Conservation (phyloP, 2,888 invertebrate species). For the Adela reaumurella region DNA sequence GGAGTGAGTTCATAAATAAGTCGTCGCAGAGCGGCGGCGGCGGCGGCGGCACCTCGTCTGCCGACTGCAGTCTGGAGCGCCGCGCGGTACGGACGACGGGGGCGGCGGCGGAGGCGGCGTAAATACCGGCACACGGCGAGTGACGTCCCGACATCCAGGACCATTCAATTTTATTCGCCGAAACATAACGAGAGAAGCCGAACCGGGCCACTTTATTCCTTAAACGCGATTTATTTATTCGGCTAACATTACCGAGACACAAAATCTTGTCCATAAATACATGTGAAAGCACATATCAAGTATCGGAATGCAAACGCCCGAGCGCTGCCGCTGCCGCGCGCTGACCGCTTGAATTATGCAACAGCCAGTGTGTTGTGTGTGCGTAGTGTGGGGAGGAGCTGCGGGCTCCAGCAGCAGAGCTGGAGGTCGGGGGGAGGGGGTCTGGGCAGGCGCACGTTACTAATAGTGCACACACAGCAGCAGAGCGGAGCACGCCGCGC, state of each 20-base stretch:
- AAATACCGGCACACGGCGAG: constrained; percentile 18
- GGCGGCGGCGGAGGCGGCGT: not conserved
- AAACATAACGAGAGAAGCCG: constrained; percentile 48
- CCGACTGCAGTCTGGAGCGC: no score
- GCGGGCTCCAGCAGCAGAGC: no score
- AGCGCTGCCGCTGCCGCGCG: constrained; percentile 19
- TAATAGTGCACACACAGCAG: constrained; percentile 35
- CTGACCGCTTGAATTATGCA: constrained; percentile 50
- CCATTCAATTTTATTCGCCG: constrained; percentile 38
- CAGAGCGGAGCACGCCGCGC: not conserved
- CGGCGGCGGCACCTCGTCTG: no score
- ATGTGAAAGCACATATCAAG: constrained; percentile 56
- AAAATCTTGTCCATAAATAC: constrained; percentile 57
- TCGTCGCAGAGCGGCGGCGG: no score
- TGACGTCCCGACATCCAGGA: constrained; percentile 47
- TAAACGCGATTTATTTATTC: constrained; percentile 53
- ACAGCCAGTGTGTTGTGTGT: constrained; percentile 18
- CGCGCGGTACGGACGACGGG: no score
- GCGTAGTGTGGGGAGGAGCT: no score
- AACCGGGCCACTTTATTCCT: constrained; percentile 52
- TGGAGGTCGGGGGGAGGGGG: not conserved
- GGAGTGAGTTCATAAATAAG: no score
- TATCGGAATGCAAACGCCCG: constrained; percentile 55
- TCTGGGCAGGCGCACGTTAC: constrained; percentile 31
- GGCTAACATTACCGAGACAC: constrained; percentile 55